Conservation (phyloP, 2,113 vertebrate species). For the Megaceryle maxima region DNA sequence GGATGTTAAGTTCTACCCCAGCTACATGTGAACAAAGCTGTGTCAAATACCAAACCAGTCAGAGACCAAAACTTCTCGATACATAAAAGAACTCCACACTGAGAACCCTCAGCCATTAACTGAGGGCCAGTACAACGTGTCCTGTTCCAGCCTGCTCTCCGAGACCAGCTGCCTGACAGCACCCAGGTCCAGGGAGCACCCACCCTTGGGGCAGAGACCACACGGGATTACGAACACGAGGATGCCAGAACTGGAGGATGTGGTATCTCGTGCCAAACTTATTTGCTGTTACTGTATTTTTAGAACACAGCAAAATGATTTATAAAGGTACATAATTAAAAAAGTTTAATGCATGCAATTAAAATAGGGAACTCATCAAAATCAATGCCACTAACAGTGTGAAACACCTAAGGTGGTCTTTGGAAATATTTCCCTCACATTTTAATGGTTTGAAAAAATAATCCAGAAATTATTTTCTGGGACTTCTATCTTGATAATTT, state of each 20-base stretch:
- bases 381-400: not conserved
- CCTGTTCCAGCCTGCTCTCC: not conserved
- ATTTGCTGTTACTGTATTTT: not conserved
- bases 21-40: not conserved
- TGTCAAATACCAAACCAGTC: not conserved
- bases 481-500: not conserved
- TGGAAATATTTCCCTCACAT: not conserved
- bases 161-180: not conserved
- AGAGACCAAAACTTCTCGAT: not conserved
- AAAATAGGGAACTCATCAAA: not conserved
- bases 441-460: not conserved
- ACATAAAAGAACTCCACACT: rapidly evolving
- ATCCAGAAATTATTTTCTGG: not conserved
- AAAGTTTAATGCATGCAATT: not conserved
- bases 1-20: not conserved
- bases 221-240: rapidly evolving
- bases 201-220: not conserved
- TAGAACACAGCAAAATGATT: not conserved
- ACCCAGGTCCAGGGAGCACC: not conserved
- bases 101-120: not conserved
- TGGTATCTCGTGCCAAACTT: not conserved
- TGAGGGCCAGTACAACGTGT: rapidly evolving
- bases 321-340: not conserved
- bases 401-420: not conserved
- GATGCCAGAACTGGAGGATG: not conserved